Conservation (phyloP, 1,140 invertebrate genomes). For the Drosophila erecta region DNA sequence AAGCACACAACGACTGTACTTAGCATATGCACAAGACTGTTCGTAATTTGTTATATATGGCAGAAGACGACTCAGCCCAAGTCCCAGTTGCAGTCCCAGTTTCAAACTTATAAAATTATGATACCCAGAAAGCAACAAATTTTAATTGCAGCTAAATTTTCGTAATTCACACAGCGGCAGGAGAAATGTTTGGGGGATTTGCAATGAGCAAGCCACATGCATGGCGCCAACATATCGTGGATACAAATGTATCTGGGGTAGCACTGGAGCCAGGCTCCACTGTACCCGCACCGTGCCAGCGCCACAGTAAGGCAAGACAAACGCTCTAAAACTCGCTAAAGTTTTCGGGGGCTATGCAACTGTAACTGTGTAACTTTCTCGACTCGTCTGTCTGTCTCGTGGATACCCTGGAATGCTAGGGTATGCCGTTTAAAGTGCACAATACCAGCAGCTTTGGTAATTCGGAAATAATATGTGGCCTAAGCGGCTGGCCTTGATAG, state of each 20-base stretch:
- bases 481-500: too few relatives aligned
- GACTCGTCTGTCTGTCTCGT: conserved; percentile 22
- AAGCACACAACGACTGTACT: conserved; percentile 22
- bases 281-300: conserved; percentile 5
- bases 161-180: conserved; percentile 32
- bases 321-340: conserved; percentile 53
- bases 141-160: conserved; percentile 64
- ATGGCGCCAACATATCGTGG: conserved; percentile 48
- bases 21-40: conserved; percentile 66
- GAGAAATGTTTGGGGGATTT: conserved; percentile 6
- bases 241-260: conserved; percentile 60
- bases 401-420: background rate
- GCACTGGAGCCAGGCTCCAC: conserved; percentile 23
- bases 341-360: conserved; percentile 44
- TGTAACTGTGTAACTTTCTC: conserved; percentile 52
- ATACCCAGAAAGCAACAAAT: conserved; percentile 77
- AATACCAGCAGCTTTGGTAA: background rate
- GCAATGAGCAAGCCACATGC: conserved; percentile 9
- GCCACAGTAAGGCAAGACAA: conserved; percentile 54
- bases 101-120: conserved; percentile 74
- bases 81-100: background rate
- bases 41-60: conserved; percentile 64
- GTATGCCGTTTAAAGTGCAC: background rate
- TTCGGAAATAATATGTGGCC: too few relatives aligned
- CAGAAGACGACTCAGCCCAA: conserved; percentile 7